phyloP scores from a whole-genome alignment of 2,797 vertebrate species.

The Pteronotus mesoamericanus region DNA sequence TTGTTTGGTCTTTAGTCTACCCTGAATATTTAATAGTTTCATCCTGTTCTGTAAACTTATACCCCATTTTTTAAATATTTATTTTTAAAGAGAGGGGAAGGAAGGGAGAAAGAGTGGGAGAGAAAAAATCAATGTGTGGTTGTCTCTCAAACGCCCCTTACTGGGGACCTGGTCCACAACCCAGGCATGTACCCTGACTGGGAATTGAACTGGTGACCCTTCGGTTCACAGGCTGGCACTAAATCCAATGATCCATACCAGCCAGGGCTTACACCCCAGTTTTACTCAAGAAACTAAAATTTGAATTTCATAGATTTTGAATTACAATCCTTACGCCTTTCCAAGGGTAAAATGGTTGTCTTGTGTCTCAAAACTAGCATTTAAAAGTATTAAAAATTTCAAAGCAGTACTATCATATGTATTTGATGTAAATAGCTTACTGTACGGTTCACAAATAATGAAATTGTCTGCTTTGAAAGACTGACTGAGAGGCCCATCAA shows the following conservation, averaged over 20 bases:
- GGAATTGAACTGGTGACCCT: too few relatives aligned
- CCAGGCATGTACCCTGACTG: too few relatives aligned
- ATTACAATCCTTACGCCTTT: neutral
- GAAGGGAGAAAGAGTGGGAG: too few relatives aligned
- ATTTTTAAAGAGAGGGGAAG: too few relatives aligned
- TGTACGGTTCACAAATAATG: neutral
- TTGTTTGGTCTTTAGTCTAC: constrained; percentile 3
- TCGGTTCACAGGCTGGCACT: too few relatives aligned
- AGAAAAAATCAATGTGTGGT: too few relatives aligned
- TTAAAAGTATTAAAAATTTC: neutral
- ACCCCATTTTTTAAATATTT: too few relatives aligned
- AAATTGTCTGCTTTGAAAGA: neutral
- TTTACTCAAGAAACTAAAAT: neutral
- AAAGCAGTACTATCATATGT: neutral
- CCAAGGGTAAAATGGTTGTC: neutral
- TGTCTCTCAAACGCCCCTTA: too few relatives aligned
- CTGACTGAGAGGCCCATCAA: neutral
- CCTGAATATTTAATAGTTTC: neutral
- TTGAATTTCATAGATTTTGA: constrained; percentile 33
- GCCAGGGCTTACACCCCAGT: neutral
- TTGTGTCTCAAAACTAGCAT: neutral
- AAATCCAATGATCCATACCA: too few relatives aligned
- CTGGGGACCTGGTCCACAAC: too few relatives aligned
- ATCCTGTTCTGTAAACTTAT: neutral
- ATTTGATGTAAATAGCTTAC: neutral